phyloP scores from a whole-genome alignment of 2,888 invertebrate genomes.

The Ochlodes sylvanus region DNA sequence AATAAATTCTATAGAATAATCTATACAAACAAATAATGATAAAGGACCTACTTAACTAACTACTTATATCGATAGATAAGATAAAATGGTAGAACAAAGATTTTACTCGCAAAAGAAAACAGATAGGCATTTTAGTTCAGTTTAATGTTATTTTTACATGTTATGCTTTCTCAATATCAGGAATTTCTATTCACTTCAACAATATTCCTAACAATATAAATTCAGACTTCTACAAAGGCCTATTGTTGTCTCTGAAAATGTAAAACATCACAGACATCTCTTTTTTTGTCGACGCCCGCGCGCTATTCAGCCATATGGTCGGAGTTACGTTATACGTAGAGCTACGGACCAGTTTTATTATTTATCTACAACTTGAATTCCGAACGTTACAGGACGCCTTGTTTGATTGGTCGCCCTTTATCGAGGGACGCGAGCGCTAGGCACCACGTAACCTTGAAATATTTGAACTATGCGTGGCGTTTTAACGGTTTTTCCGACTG shows the following conservation, averaged over 20 bases:
- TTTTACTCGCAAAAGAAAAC: not conserved
- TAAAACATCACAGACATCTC: conserved; percentile 4
- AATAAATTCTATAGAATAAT: no score
- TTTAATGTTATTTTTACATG: no score
- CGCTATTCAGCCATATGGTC: conserved; percentile 33
- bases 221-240: not conserved
- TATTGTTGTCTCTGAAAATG: conserved; percentile 9
- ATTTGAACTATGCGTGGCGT: conserved; percentile 61
- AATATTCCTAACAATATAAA: not conserved
- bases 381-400: conserved; percentile 65
- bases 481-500: conserved; percentile 57
- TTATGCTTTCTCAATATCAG: no score
- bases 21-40: no score
- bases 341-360: conserved; percentile 33
- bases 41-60: not conserved
- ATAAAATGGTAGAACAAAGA: not conserved
- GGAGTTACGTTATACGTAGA: not conserved
- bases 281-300: conserved; percentile 20
- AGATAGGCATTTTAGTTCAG: not conserved
- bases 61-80: not conserved
- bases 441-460: conserved; percentile 62
- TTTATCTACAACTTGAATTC: conserved; percentile 50
- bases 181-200: not conserved
- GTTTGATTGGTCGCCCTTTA: conserved; percentile 74
- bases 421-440: conserved; percentile 59